phyloP scores from a whole-genome alignment of 1,140 invertebrate species.

The Trichonephila inaurata region DNA sequence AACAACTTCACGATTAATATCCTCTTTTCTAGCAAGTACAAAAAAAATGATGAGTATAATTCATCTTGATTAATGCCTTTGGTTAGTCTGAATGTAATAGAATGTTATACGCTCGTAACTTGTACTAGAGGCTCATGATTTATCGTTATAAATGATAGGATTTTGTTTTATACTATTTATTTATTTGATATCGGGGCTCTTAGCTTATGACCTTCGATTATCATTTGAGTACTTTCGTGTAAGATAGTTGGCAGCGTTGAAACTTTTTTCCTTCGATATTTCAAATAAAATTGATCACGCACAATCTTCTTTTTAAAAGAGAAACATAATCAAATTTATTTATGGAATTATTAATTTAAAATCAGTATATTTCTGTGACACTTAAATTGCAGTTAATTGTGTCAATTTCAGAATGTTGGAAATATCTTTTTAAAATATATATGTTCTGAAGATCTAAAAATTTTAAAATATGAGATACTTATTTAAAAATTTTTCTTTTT shows the following conservation, averaged over 20 bases:
- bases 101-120: neutral
- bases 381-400: no score
- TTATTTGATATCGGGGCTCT: constrained; percentile 20
- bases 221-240: neutral
- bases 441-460: no score
- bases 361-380: no score
- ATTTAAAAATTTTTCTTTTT: no score
- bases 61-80: constrained; percentile 57
- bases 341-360: neutral
- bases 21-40: neutral
- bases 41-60: constrained; percentile 35
- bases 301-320: neutral
- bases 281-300: neutral
- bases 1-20: constrained; percentile 47
- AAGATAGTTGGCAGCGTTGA: neutral
- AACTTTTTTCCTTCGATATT: neutral
- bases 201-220: neutral
- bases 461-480: no score
- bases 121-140: constrained; percentile 16
- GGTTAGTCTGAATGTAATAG: neutral
- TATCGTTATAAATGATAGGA: constrained; percentile 40
- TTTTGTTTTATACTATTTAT: constrained; percentile 40
- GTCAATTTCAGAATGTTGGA: no score
- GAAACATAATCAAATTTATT: neutral
- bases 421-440: no score